Evolutionary conservation across 2,113 vertebrate genomes (phyloP), one percentile per base, ranked within the genome.

Genomic region (Athene noctua): DNA sequence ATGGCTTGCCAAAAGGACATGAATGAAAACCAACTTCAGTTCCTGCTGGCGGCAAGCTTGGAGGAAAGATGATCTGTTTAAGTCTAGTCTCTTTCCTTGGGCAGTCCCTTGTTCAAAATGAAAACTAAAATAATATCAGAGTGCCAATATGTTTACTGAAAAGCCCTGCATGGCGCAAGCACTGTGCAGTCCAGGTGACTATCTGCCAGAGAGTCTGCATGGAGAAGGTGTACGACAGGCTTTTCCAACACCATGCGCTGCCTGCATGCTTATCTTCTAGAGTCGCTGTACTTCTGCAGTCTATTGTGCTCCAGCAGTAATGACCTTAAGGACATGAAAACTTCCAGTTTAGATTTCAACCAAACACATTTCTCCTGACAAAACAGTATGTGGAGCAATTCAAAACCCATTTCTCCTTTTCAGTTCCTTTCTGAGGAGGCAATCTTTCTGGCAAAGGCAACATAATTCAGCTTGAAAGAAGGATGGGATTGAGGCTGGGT

Each of bases 61-160:
- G 88, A 91, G 92, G 94, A 97, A 97, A 96, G 88, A 92, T 52
- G 95, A 94, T 96, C 83, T 92, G 92, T 95, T 95, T 91, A 89
- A 92, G 91, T 95, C 91, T 92, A 89, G 92, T 95, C 83, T 94
- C 94, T 97, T 91, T 95, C 92, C 92, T 92, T 92, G 83, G 92
- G 80, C 61, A 92, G 89, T 75, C 51, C 27, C 89, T 88, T 67
- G 84, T 85, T 95, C 83, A 82, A 95, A 95, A 89, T 87, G 44
- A 83, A 91, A 91, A 87, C 47, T 91, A 82, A 96, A 96, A 92
- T 92, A 94, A 75, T 82, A 87, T 58, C 81, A 68, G 14, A 66
- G 74, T 87, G 84, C 68, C 91, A 91, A 44, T 47, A 62, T 62
- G 58, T 86, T 92, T 94, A 88, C 81, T 88, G 74, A 95, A 87